Conservation (phyloP, 2,113 vertebrate species). For the Ciconia stormi region DNA sequence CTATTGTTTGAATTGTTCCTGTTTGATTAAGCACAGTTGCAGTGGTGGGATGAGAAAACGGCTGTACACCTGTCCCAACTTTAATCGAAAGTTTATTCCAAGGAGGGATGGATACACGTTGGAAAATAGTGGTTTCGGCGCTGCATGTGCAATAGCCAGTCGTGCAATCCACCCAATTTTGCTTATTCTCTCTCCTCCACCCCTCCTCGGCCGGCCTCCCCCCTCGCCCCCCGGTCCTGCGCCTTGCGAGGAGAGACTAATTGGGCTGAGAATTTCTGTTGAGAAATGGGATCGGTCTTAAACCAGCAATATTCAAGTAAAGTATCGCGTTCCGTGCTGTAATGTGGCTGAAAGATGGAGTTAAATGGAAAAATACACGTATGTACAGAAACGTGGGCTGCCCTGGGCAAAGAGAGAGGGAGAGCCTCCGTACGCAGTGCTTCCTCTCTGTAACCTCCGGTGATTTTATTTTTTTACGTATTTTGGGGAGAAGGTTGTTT, state of each 20-base stretch:
- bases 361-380: constrained; percentile 68
- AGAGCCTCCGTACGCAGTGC: not conserved
- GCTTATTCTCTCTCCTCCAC: constrained; percentile 28
- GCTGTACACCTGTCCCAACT: constrained; percentile 86
- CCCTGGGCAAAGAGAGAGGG: constrained; percentile 33
- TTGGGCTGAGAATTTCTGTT: constrained; percentile 58
- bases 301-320: constrained; percentile 75
- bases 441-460: constrained; percentile 19
- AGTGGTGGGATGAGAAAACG: constrained; percentile 71
- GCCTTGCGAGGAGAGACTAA: constrained; percentile 53
- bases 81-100: constrained; percentile 73
- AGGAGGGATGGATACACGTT: constrained; percentile 64
- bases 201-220: constrained; percentile 24
- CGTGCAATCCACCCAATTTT: constrained; percentile 67
- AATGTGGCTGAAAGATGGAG: constrained; percentile 64
- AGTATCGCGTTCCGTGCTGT: constrained; percentile 59
- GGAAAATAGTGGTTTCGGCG: constrained; percentile 66
- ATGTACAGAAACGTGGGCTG: constrained; percentile 70
- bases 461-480: not conserved
- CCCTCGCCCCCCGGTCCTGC: constrained; percentile 16
- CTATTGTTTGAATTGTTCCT: constrained; percentile 83
- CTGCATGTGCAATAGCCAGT: constrained; percentile 72
- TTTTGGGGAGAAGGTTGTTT: not conserved
- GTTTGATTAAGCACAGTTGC: constrained; percentile 74
- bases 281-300: constrained; percentile 75